These are phyloP conservation scores for Drosophila mojavensis DNA, from an alignment of 1,140 invertebrate species.

Conservation along the genomic window DNA sequence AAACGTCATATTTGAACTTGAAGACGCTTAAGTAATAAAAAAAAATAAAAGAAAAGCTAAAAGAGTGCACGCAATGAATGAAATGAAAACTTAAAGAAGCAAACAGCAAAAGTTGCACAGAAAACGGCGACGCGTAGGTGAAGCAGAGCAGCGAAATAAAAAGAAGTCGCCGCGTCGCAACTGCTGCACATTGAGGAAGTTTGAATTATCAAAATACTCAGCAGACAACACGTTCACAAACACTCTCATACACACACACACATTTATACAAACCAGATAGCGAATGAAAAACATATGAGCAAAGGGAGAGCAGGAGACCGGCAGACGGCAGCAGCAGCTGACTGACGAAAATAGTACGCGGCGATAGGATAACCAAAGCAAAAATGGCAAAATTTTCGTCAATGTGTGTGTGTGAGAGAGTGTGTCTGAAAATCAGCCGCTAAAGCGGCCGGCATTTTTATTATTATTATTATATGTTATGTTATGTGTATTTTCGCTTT, in stretches of 20 bases:
- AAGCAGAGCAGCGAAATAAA: conserved; percentile 34
- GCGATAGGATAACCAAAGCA: conserved; percentile 63
- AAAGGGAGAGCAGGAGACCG: conserved; percentile 19
- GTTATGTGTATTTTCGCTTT: conserved; percentile 68
- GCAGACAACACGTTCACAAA: conserved; percentile 43
- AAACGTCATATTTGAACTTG: conserved; percentile 44
- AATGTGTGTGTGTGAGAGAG: conserved; percentile 40
- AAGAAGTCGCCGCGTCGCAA: conserved; percentile 29
- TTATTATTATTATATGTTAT: conserved; percentile 79
- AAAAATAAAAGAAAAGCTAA: background rate
- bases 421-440: conserved; percentile 68
- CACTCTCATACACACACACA: conserved; percentile 9
- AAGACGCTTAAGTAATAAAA: conserved; percentile 26
- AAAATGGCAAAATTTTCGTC: conserved; percentile 50
- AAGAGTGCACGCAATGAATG: conserved; percentile 29
- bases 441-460: conserved; percentile 78
- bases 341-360: conserved; percentile 75
- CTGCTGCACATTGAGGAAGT: conserved; percentile 59
- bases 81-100: conserved; percentile 42
- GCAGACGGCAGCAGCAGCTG: conserved; percentile 55
- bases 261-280: conserved; percentile 26
- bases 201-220: conserved; percentile 72
- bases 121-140: conserved; percentile 41
- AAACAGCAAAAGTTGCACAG: conserved; percentile 33
- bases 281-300: conserved; percentile 64